These are phyloP conservation scores for Lamprologus lemairii DNA, from an alignment of 2,113 vertebrate genomes.

Conservation along the genomic window DNA sequence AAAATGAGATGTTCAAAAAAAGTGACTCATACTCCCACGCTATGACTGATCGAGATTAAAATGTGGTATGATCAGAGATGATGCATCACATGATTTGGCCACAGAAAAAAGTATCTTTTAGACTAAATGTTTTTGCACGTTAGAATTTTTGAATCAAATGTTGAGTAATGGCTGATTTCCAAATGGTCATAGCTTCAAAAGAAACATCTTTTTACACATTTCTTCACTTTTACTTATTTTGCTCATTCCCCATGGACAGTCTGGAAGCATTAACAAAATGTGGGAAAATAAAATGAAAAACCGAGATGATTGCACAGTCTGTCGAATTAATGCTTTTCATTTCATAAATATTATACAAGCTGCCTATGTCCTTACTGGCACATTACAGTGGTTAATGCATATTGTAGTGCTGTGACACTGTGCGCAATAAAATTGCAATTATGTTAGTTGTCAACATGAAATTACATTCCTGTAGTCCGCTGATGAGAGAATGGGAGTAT, in stretches of 20 bases:
- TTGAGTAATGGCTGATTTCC: neutral
- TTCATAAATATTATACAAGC: constrained; percentile 12
- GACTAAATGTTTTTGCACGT: neutral
- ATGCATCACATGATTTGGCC: neutral
- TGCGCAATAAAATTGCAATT: neutral
- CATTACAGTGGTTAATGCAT: neutral
- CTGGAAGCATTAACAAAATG: constrained; percentile 12
- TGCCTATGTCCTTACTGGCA: neutral
- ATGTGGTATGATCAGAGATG: constrained; percentile 12
- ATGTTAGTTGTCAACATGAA: neutral
- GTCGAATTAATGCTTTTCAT: constrained; percentile 38
- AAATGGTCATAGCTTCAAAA: neutral
- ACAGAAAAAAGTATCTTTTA: neutral
- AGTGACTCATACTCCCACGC: constrained; percentile 11
- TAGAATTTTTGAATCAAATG: neutral
- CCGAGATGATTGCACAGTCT: constrained; percentile 6
- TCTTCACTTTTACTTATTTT: neutral
- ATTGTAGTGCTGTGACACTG: neutral
- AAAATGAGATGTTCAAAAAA: constrained; percentile 5
- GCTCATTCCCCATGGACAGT: neutral
- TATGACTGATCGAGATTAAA: constrained; percentile 28
- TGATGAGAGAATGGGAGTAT: neutral
- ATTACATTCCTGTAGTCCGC: neutral
- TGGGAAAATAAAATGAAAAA: constrained; percentile 20
- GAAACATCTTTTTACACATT: neutral